Evolutionary conservation across 2,888 invertebrate genomes (phyloP), one percentile per base, ranked within the genome.

Genomic region (Cataglyphis cursor): DNA sequence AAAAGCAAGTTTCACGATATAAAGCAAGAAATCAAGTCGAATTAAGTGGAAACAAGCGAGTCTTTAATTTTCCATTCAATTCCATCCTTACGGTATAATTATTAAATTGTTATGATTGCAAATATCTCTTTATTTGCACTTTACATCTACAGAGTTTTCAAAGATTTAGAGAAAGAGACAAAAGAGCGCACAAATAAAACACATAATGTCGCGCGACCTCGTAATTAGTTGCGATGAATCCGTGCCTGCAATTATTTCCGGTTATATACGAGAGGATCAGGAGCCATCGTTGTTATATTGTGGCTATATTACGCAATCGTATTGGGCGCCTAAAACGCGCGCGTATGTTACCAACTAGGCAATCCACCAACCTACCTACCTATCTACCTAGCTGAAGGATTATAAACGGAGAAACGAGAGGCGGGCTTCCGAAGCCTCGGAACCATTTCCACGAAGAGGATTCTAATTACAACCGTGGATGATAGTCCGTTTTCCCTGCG

Each of bases 391-490:
- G 31, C 78, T 78, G n/a, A 66, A 82, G 85, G 87, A 87, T 88
- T 83, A 83, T 84, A 74, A 87, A 72, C 51, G 64, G 62, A 84
- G 62, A 82, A 84, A 64, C 73, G 74, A 41, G 66, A 41, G 73
- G 65, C 70, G 51, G 83, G 73, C 83, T 88, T 84, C 86, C 80
- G 86, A 91, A 87, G 85, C 85, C 88, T 81, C 84, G 78, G 84
- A 85, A 88, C 86, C 88, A 88, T 91, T 92, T 92, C 89, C 89
- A 89, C 91, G 90, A 91, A 91, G 90, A 90, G 88, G 89, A 92
- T 92, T 92, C 92, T 93, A 92, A 92, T 92, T 93, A 92, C 92
- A 85, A 85, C 87, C 73, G 87, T 88, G 89, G 87, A 86, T 89
- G 87, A 90, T 85, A 85, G 85, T 64, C 82, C 89, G 82, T 87